phyloP scores from a whole-genome alignment of 2,113 vertebrate species.

The Etia nguti region DNA sequence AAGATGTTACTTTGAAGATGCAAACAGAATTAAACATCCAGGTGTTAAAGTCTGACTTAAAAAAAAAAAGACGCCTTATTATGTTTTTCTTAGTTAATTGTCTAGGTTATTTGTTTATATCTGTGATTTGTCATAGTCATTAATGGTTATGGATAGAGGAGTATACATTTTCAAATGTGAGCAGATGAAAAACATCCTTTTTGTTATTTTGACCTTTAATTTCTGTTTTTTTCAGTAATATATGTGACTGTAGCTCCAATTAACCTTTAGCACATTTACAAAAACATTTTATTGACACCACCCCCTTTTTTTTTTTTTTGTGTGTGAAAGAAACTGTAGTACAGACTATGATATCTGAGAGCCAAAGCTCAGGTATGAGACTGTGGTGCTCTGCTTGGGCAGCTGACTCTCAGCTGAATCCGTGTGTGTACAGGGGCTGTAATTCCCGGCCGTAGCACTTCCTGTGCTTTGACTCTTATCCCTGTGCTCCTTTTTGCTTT shows the following conservation, averaged over 20 bases:
- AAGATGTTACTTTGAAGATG: not conserved
- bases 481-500: conserved; percentile 5
- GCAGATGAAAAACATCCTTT: not conserved
- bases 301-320: not conserved
- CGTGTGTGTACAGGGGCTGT: conserved; percentile 29
- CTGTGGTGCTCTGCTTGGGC: conserved; percentile 3
- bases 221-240: not conserved
- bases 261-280: not conserved
- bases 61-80: not conserved
- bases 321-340: not conserved
- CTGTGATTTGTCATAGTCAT: not conserved
- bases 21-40: not conserved
- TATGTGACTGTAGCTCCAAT: not conserved
- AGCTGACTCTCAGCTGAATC: conserved; percentile 57
- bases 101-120: not conserved
- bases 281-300: not conserved
- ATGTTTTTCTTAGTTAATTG: not conserved
- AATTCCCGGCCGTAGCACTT: conserved; percentile 8
- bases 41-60: not conserved
- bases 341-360: not conserved
- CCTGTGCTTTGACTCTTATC: conserved; percentile 9
- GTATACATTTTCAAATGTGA: not conserved
- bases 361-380: conserved; percentile 15
- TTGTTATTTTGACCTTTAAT: not conserved
- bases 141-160: not conserved